phyloP scores from a whole-genome alignment of 1,140 invertebrate genomes.

The Belonocnema kinseyi region DNA sequence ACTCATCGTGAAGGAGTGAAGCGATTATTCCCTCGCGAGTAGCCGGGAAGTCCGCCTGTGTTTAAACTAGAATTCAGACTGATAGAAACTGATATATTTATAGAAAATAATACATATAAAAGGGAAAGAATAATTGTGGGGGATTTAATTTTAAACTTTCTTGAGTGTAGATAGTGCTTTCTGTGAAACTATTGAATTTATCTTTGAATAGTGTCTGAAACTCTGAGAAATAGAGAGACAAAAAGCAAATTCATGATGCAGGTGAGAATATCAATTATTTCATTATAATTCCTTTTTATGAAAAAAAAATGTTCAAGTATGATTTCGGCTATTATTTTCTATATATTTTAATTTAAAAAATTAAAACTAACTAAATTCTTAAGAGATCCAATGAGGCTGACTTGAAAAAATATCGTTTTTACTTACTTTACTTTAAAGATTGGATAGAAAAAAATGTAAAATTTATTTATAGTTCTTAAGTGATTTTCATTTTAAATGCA shows the following conservation, averaged over 20 bases:
- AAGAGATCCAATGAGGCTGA: no score
- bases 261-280: background rate
- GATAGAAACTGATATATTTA: background rate
- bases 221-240: no score
- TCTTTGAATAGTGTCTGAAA: no score
- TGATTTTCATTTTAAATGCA: no score
- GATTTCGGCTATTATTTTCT: background rate
- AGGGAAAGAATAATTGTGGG: background rate
- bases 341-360: background rate
- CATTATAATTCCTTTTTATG: background rate
- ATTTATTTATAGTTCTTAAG: no score
- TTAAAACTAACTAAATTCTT: no score
- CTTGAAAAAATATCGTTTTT: no score
- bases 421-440: no score
- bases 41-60: slow-evolving; percentile 46
- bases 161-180: background rate
- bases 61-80: background rate
- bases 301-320: background rate
- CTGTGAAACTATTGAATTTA: no score
- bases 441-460: no score
- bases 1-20: slow-evolving; percentile 37
- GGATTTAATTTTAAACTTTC: background rate
- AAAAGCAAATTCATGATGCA: background rate
- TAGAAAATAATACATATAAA: background rate
- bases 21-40: slow-evolving; percentile 54